Conservation (phyloP, 2,113 vertebrate species). For the Leptocoma aspasia region DNA sequence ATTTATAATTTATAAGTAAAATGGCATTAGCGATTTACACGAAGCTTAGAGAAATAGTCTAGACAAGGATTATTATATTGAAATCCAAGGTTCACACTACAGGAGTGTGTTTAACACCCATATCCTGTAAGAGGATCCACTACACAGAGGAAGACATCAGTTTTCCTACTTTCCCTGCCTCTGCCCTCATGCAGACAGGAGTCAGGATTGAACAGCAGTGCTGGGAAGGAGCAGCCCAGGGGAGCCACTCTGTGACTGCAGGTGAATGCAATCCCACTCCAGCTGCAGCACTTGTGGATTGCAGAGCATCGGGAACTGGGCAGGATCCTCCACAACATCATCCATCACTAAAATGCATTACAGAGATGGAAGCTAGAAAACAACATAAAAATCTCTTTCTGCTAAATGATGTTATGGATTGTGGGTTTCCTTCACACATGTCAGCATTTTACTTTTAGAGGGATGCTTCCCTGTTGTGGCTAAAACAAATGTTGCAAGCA, state of each 20-base stretch:
- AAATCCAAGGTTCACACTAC: not conserved
- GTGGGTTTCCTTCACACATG: not conserved
- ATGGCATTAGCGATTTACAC: not conserved
- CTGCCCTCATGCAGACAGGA: not conserved
- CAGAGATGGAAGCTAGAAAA: not conserved
- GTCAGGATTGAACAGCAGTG: not conserved
- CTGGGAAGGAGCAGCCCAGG: not conserved
- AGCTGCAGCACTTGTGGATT: not conserved
- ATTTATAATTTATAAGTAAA: conserved; percentile 1
- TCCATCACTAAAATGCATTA: not conserved
- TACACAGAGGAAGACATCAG: not conserved
- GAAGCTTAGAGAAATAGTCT: not conserved
- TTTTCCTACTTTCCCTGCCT: not conserved
- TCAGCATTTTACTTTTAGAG: conserved; percentile 29
- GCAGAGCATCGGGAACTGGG: not conserved
- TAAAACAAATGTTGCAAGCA: conserved; percentile 22
- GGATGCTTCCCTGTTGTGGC: not conserved
- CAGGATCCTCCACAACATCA: not conserved
- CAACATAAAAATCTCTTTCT: conserved; percentile 18
- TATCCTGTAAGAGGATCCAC: not conserved
- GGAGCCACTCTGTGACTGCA: not conserved
- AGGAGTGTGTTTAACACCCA: not conserved
- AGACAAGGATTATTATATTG: not conserved
- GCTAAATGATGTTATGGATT: not conserved
- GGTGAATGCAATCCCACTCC: not conserved